These are phyloP conservation scores for Pseudobourletiella spinata DNA, from an alignment of 1,140 invertebrate species.

Conservation along the genomic window DNA sequence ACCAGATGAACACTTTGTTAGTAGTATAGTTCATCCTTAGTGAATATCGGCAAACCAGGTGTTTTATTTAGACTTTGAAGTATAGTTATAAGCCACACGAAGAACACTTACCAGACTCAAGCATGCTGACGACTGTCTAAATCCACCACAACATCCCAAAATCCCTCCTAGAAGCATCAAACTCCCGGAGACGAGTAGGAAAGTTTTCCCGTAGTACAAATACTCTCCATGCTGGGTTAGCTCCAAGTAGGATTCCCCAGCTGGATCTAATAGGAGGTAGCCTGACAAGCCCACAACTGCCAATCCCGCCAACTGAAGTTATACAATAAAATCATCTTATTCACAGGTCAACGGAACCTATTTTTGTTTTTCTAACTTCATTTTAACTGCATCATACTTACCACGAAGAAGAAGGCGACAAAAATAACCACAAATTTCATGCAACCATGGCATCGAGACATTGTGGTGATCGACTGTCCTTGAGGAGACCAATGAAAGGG, in stretches of 20 bases:
- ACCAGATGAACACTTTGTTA: too few species aligned
- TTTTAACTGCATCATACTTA: too few species aligned
- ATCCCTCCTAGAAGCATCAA: slow-evolving; percentile 76
- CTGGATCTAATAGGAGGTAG: slow-evolving; percentile 67
- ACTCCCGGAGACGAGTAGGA: slow-evolving; percentile 65
- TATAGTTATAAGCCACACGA: too few species aligned
- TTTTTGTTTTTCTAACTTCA: background rate
- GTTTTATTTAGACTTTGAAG: too few species aligned
- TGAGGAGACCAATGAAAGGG: too few species aligned
- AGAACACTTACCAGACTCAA: slow-evolving; percentile 59
- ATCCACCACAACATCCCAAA: slow-evolving; percentile 82
- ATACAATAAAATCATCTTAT: background rate
- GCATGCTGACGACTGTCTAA: slow-evolving; percentile 76
- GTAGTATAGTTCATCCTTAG: too few species aligned
- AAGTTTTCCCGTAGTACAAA: slow-evolving; percentile 60
- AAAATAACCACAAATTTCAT: slow-evolving; percentile 32
- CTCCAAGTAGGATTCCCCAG: slow-evolving; percentile 55
- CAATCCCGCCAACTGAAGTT: slow-evolving; percentile 59
- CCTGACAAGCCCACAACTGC: slow-evolving; percentile 55
- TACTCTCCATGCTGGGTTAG: slow-evolving; percentile 51
- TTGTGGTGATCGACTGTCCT: background rate
- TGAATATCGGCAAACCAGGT: too few species aligned
- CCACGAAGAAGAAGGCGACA: slow-evolving; percentile 28
- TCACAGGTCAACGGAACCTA: slow-evolving; percentile 7
- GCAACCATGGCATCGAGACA: slow-evolving; percentile 22